These are phyloP conservation scores for Oreamnos americanus DNA, from an alignment of 2,113 vertebrate genomes.

Conservation along the genomic window DNA sequence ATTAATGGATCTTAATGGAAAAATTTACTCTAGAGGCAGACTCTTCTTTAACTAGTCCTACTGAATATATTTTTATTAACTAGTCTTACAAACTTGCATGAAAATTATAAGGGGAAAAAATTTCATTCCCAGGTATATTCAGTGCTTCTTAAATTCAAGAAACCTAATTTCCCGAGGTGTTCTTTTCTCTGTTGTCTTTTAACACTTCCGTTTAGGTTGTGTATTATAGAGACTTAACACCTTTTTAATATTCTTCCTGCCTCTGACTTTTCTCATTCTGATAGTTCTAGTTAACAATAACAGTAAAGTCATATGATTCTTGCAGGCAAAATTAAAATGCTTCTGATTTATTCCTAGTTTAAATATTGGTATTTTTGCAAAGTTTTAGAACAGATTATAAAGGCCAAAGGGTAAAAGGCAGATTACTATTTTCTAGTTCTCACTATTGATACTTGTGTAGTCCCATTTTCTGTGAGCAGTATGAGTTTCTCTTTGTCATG, in stretches of 20 bases:
- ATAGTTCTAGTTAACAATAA: constrained; percentile 8
- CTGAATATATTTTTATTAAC: constrained; percentile 63
- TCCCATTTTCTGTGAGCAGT: background rate
- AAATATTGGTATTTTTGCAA: constrained; percentile 18
- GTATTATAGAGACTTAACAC: background rate
- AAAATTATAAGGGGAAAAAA: constrained; percentile 54
- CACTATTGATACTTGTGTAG: background rate
- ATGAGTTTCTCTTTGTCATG: background rate
- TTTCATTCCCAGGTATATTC: background rate
- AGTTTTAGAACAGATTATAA: background rate
- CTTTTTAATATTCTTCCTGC: constrained; percentile 49
- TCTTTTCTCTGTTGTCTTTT: constrained; percentile 11
- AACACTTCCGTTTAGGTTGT: constrained; percentile 40
- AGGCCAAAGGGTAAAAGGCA: background rate
- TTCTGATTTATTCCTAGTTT: background rate
- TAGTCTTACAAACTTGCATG: constrained; percentile 55
- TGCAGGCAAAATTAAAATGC: constrained; percentile 26
- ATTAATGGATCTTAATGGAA: constrained; percentile 85
- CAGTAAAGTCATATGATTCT: background rate
- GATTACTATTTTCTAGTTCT: background rate
- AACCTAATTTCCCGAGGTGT: background rate
- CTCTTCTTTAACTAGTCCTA: constrained; percentile 73
- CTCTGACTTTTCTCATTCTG: constrained; percentile 15
- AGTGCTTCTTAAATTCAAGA: constrained; percentile 22
- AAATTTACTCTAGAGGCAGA: constrained; percentile 76